Conservation (phyloP, 2,797 vertebrate species). For the Acrocephalus scirpaceus region DNA sequence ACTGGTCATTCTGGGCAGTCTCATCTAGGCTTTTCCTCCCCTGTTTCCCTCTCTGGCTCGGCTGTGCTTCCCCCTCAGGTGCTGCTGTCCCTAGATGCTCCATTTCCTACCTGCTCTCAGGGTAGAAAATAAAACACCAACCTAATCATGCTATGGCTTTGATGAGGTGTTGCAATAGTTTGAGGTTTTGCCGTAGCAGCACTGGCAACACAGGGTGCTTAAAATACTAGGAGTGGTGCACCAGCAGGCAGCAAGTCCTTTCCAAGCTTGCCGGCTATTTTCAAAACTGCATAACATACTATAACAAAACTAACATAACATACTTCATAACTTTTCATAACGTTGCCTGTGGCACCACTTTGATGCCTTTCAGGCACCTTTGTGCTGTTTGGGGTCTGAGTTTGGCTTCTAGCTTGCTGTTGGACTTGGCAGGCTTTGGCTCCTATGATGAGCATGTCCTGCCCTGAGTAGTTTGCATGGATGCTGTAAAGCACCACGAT, state of each 20-base stretch:
- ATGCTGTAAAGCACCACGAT: background rate
- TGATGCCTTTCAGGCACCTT: background rate
- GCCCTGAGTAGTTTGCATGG: background rate
- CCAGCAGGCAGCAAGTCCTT: background rate
- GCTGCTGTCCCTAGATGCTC: background rate
- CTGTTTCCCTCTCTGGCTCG: background rate
- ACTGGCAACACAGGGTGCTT: background rate
- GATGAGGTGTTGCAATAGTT: background rate
- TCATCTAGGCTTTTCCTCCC: background rate
- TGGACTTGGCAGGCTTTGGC: background rate
- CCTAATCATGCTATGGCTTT: fast-evolving
- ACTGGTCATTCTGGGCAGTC: fast-evolving
- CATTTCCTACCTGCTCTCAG: background rate
- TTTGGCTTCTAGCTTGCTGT: background rate
- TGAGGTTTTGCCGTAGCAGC: background rate
- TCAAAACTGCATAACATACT: background rate
- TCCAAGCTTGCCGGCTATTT: background rate
- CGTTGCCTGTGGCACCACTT: fast-evolving
- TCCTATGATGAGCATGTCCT: fast-evolving
- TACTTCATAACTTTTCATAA: background rate
- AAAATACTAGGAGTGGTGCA: background rate
- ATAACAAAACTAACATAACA: no score
- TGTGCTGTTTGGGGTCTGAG: background rate
- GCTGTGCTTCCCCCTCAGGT: background rate
- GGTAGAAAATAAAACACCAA: background rate